A percentile compares a stretch with the other conserved stretches of the same genome.
Evolutionary conservation across 2,797 vertebrate species (phyloP).

Genomic region (Galaxias olidus): DNA sequence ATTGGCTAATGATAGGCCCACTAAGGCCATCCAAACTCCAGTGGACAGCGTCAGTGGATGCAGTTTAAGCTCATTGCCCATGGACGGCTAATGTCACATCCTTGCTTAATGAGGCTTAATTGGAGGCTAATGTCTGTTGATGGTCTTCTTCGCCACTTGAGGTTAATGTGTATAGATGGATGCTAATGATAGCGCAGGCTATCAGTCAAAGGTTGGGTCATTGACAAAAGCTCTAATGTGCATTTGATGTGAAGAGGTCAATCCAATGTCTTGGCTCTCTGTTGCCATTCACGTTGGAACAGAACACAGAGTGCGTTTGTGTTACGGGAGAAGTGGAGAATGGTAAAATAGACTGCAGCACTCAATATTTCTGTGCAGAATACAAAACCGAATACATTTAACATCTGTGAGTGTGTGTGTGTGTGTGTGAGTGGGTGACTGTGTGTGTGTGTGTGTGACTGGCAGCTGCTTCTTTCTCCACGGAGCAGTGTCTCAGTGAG

Average conservation of each 20-base stretch:
- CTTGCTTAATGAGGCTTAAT: slow-evolving; percentile 27
- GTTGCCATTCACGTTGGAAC: no score
- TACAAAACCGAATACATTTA: no score
- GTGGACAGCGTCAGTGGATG: slow-evolving; percentile 31
- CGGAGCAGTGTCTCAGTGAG: neutral
- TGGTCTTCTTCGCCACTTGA: slow-evolving; percentile 53
- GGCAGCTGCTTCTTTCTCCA: slow-evolving; percentile 7
- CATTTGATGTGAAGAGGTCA: no score
- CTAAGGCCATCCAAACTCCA: slow-evolving; percentile 29
- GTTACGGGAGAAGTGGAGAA: no score
- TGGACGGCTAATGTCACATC: slow-evolving; percentile 41
- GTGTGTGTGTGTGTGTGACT: slow-evolving; percentile 24
- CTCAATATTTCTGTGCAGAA: no score
- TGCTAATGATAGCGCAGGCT: slow-evolving; percentile 46
- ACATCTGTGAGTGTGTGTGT: slow-evolving; percentile 8
- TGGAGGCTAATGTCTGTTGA: slow-evolving; percentile 49
- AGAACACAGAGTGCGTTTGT: no score
- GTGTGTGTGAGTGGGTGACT: slow-evolving; percentile 22
- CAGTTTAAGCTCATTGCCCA: slow-evolving; percentile 30
- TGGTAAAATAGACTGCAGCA: no score
- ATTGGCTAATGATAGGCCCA: neutral
- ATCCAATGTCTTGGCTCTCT: no score
- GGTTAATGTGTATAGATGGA: slow-evolving; percentile 56
- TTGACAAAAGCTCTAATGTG: no score
- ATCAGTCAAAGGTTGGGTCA: slow-evolving; percentile 21